These are phyloP conservation scores for Drosophila mayri DNA, from an alignment of 1,140 invertebrate species.

Conservation along the genomic window DNA sequence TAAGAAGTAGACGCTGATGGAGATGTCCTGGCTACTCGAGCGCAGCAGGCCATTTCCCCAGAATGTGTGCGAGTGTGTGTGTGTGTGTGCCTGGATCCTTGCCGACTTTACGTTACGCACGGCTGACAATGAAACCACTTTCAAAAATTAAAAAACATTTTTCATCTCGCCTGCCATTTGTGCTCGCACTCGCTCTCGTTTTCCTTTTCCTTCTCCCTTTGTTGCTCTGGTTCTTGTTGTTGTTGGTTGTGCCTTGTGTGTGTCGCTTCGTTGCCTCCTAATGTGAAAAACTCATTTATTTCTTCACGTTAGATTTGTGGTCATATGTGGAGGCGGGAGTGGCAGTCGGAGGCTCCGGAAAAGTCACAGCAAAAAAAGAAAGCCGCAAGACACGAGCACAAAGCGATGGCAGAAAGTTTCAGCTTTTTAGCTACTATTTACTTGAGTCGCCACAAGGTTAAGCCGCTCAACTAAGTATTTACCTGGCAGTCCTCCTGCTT, in stretches of 20 bases:
- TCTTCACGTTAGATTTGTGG: slow-evolving; percentile 81
- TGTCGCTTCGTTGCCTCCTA: slow-evolving; percentile 80
- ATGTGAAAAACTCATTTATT: slow-evolving; percentile 83
- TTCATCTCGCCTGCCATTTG: slow-evolving; percentile 80
- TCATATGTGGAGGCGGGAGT: slow-evolving; percentile 53
- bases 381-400: slow-evolving; percentile 28
- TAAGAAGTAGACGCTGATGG: slow-evolving; percentile 16
- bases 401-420: slow-evolving; percentile 23
- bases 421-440: slow-evolving; percentile 57
- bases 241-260: slow-evolving; percentile 67
- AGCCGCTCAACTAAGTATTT: slow-evolving; percentile 69
- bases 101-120: slow-evolving; percentile 81
- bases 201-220: slow-evolving; percentile 45
- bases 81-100: slow-evolving; percentile 58
- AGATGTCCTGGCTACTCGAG: slow-evolving; percentile 69
- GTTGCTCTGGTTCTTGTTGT: slow-evolving; percentile 37
- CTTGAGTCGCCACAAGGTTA: slow-evolving; percentile 70
- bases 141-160: slow-evolving; percentile 85
- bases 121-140: slow-evolving; percentile 85
- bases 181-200: slow-evolving; percentile 57
- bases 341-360: slow-evolving; percentile 5
- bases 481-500: slow-evolving; percentile 32
- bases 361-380: slow-evolving; percentile 46
- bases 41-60: slow-evolving; percentile 74
- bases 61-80: slow-evolving; percentile 17